Conservation (phyloP, 2,113 vertebrate species). For the Rynchops niger region DNA sequence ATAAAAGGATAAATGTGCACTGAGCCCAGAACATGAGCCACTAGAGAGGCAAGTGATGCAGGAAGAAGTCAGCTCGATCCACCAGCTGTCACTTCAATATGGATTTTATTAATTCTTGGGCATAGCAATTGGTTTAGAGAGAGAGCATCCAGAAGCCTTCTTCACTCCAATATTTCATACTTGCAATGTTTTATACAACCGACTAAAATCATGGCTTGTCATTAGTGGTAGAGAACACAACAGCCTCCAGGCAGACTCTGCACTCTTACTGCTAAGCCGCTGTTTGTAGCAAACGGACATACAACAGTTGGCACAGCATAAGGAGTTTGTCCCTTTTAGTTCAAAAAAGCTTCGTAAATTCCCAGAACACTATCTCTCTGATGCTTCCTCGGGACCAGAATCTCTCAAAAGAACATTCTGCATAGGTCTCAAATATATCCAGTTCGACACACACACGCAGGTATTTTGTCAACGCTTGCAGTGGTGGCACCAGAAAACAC, state of each 20-base stretch:
- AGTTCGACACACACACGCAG: neutral
- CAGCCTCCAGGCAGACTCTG: neutral
- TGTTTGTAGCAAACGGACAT: neutral
- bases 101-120: slow-evolving; percentile 68
- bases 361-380: neutral
- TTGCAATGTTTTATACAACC: neutral
- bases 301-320: neutral
- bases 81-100: slow-evolving; percentile 68
- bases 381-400: neutral
- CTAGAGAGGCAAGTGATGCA: slow-evolving; percentile 48
- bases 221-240: neutral
- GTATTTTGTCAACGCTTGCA: neutral
- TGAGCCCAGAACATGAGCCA: slow-evolving; percentile 53
- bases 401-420: neutral
- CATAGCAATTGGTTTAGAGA: slow-evolving; percentile 14
- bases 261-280: neutral
- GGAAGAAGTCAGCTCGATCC: slow-evolving; percentile 48
- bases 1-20: slow-evolving; percentile 57
- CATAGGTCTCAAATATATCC: neutral
- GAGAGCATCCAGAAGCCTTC: neutral
- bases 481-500: neutral
- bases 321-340: neutral
- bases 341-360: neutral
- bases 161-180: neutral
- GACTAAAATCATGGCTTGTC: neutral